Evolutionary conservation across 1,140 invertebrate genomes (phyloP).

Genomic region (Battus philenor): DNA sequence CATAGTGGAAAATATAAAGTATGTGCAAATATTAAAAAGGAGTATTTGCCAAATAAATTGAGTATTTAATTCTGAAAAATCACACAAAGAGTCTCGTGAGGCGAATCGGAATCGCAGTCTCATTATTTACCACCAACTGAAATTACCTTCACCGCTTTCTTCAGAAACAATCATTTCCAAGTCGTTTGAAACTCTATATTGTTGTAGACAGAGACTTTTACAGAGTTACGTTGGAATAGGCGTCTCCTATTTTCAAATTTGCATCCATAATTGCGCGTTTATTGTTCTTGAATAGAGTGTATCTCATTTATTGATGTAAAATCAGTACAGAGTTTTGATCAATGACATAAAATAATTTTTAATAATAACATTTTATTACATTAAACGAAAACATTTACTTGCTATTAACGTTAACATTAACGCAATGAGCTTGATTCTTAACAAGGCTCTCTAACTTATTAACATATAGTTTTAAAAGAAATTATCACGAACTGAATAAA

Average conservation of each 20-base stretch:
- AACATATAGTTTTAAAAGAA: too few relatives aligned
- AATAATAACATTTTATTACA: too few relatives aligned
- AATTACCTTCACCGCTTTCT: constrained; percentile 10
- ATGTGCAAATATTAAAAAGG: too few relatives aligned
- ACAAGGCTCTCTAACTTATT: too few relatives aligned
- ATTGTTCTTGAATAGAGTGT: constrained; percentile 8
- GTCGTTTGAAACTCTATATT: constrained; percentile 18
- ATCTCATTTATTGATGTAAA: background rate
- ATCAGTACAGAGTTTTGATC: too few relatives aligned
- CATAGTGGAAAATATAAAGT: too few relatives aligned
- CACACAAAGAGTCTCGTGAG: background rate
- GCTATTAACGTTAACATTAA: too few relatives aligned
- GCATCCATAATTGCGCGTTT: constrained; percentile 17
- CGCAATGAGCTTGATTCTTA: too few relatives aligned
- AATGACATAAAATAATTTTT: too few relatives aligned
- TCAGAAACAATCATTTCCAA: constrained; percentile 11
- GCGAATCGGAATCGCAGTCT: constrained; percentile 9
- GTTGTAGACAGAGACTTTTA: constrained; percentile 15
- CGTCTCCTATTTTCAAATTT: constrained; percentile 17
- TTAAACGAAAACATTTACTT: too few relatives aligned
- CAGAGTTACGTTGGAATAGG: constrained; percentile 11
- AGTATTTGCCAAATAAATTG: too few relatives aligned
- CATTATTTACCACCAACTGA: constrained; percentile 3
- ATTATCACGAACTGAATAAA: too few relatives aligned
- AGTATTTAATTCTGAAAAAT: constrained; percentile 4